A percentile compares a stretch with the other conserved stretches of the same genome.
Evolutionary conservation across 1,140 invertebrate species (phyloP).

Genomic region (Teleogryllus occipitalis): DNA sequence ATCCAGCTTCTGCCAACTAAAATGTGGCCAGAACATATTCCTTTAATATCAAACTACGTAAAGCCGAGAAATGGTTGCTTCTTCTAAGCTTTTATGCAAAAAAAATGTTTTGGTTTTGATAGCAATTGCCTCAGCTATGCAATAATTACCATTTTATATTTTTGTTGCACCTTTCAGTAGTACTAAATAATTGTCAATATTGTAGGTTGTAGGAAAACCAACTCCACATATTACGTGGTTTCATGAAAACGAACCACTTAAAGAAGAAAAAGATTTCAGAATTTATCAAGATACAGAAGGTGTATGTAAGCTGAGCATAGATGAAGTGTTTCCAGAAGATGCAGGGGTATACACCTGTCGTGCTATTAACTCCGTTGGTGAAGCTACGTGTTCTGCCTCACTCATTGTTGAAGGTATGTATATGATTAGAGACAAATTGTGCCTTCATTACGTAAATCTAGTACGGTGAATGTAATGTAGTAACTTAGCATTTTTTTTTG

Average conservation of each 20-base stretch:
- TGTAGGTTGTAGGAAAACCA: slow-evolving; percentile 60
- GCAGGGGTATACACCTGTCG: slow-evolving; percentile 76
- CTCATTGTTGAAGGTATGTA: slow-evolving; percentile 73
- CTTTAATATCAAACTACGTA: too few species aligned
- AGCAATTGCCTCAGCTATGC: too few species aligned
- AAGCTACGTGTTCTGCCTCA: slow-evolving; percentile 67
- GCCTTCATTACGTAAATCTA: neutral
- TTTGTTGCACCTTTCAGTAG: too few species aligned
- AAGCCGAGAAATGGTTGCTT: too few species aligned
- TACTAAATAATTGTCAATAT: too few species aligned
- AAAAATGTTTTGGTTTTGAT: too few species aligned
- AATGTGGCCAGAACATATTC: too few species aligned
- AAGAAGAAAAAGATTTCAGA: slow-evolving; percentile 69
- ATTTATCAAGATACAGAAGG: slow-evolving; percentile 68
- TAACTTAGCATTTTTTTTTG: slow-evolving; percentile 34
- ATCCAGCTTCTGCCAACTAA: too few species aligned
- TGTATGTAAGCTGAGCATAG: slow-evolving; percentile 72
- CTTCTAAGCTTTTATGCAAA: too few species aligned
- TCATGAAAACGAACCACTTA: slow-evolving; percentile 61
- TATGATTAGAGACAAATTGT: neutral
- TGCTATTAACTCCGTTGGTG: slow-evolving; percentile 77
- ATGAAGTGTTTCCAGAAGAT: slow-evolving; percentile 92
- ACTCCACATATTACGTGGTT: slow-evolving; percentile 75
- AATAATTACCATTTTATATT: too few species aligned
- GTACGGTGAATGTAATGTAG: neutral